Evolutionary conservation across 2,113 vertebrate species (phyloP), one percentile per base, ranked within the genome.

Genomic region (Morone saxatilis): DNA sequence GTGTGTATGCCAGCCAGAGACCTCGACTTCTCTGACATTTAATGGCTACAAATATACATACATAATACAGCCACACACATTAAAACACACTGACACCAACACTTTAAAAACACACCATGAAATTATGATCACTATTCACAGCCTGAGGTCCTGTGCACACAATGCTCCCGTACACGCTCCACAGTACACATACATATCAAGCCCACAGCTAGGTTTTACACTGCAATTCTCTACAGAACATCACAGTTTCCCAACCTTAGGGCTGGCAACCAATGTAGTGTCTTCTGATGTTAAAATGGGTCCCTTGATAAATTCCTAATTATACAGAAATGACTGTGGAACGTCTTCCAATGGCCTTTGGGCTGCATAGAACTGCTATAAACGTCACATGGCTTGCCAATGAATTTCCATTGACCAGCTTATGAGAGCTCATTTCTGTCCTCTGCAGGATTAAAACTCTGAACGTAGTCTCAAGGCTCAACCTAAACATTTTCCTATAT

Each of bases 301-400:
- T 69, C 79, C 71, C 81, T 76, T 88, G 90, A 89, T 90, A 71
- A 87, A 91, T 84, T 89, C 84, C 61, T 90, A 89, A 89, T 93
- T 89, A 88, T 80, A 81, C 76, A 85, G 81, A 88, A 89, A 89
- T 84, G 88, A 80, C 71, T 86, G 79, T 71, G 71, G 63, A 88
- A 57, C 69, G 62, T 82, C 80, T 75, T 80, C 80, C 83, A 57
- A 19, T 57, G 81, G 88, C 88, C 81, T 82, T 56, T 81, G 76
- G 86, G 87, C 79, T 67, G 77, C 86, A 40, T 1, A 31, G 59
- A 80, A 66, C 38, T 9, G 22, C 62, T 54, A 72, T 81, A 81
- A 91, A 89, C 54, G 43, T 75, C 75, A 76, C 68, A 14, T n/a
- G 6, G 71, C 72, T 56, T 76, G 91, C 81, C 73, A 84, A 54